A percentile compares a stretch with the other conserved stretches of the same genome.
These are phyloP conservation scores for Circaetus cinerascens DNA, from an alignment of 2,113 vertebrate genomes.

Conservation along the genomic window DNA sequence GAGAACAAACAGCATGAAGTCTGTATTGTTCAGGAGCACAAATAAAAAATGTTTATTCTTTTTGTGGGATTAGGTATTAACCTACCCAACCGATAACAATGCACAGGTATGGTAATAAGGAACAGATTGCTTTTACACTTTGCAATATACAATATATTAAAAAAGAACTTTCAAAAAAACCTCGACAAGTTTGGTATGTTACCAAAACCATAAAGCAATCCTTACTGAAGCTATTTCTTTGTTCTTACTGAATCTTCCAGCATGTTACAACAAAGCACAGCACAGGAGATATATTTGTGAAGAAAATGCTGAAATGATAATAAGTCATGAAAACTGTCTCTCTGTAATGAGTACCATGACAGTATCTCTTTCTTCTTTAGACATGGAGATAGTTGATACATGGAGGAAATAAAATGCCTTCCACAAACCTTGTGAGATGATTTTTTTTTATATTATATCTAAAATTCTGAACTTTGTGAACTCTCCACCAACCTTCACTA, in stretches of 20 bases:
- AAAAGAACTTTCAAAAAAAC: not conserved
- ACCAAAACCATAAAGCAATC: not conserved
- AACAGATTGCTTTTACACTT: not conserved
- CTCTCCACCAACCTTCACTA: not conserved
- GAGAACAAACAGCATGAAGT: not conserved
- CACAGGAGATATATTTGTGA: not conserved
- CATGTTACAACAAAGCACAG: not conserved
- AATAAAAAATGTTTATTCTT: not conserved
- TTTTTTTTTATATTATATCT: not conserved
- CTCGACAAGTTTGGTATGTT: not conserved
- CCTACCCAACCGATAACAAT: not conserved
- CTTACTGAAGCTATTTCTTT: not conserved
- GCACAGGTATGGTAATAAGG: not conserved
- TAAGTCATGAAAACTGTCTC: not conserved
- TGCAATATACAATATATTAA: not conserved
- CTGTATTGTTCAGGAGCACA: not conserved
- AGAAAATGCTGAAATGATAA: not conserved
- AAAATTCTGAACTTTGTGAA: not conserved
- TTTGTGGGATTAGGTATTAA: slow-evolving; percentile 1
- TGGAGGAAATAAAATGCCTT: not conserved
- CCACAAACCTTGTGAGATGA: not conserved
- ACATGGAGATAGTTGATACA: not conserved
- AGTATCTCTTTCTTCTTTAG: not conserved
- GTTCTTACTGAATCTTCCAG: not conserved
- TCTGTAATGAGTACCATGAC: not conserved